Evolutionary conservation across 2,888 invertebrate genomes (phyloP).

Genomic region (Caenorhabditis doughertyi): DNA sequence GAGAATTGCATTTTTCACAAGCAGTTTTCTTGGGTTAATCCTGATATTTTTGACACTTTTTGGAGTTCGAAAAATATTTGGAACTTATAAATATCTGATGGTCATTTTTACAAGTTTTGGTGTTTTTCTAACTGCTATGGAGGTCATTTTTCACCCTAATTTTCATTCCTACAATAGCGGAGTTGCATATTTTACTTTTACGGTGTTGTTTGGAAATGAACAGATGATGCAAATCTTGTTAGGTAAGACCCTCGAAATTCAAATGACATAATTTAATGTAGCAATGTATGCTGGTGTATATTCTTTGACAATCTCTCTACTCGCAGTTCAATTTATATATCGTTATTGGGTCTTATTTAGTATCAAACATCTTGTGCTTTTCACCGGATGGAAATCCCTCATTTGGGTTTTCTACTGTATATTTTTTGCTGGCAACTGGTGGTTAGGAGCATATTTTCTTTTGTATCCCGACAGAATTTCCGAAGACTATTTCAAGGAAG

Average conservation of each 20-base stretch:
- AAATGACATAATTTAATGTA: neutral
- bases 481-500: conserved; percentile 1
- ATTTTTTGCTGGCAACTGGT: neutral
- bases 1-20: neutral
- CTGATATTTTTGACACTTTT: neutral
- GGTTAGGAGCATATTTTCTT: neutral
- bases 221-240: neutral
- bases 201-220: too few relatives aligned
- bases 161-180: conserved; percentile 4
- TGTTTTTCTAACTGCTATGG: neutral
- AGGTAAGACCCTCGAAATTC: neutral
- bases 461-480: neutral
- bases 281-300: neutral
- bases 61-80: neutral
- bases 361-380: neutral
- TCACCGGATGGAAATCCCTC: neutral
- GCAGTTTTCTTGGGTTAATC: neutral
- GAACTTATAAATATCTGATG: neutral
- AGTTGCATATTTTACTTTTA: neutral
- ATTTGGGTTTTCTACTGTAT: neutral
- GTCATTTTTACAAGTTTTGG: neutral
- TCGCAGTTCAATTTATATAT: conserved; percentile 8
- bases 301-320: neutral
- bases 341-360: conserved; percentile 2
- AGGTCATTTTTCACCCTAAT: neutral